Evolutionary conservation across 1,140 invertebrate genomes (phyloP).

Genomic region (Bombus consobrinus): DNA sequence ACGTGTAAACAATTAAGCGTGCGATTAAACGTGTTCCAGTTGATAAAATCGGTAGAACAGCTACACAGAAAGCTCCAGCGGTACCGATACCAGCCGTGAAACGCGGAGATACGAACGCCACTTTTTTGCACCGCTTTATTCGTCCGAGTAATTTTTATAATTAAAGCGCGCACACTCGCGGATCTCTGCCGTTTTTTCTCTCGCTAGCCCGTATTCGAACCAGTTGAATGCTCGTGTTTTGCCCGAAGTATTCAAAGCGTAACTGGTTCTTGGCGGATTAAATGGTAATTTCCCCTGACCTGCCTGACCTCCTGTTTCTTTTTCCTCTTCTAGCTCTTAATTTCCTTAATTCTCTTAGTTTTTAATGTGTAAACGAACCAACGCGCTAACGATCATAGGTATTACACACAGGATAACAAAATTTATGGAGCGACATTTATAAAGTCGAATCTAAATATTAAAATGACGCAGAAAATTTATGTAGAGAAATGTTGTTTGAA

Average conservation of each 20-base stretch:
- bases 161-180: slow-evolving; percentile 20
- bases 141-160: slow-evolving; percentile 41
- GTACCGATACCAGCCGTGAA: background rate
- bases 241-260: background rate
- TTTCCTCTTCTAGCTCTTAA: too few relatives aligned
- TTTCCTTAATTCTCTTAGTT: background rate
- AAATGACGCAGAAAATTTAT: too few relatives aligned
- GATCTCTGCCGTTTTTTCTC: background rate
- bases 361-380: background rate
- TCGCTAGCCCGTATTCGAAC: background rate
- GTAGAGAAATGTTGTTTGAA: too few relatives aligned
- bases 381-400: background rate
- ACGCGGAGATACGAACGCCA: background rate
- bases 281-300: slow-evolving; percentile 11
- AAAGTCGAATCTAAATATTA: too few relatives aligned
- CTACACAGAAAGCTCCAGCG: too few relatives aligned
- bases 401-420: too few relatives aligned
- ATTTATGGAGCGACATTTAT: too few relatives aligned
- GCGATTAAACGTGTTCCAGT: slow-evolving; percentile 36
- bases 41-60: slow-evolving; percentile 45
- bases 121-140: background rate
- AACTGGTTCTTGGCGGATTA: slow-evolving; percentile 12
- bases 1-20: slow-evolving; percentile 47
- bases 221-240: slow-evolving; percentile 1
- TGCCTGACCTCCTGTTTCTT: background rate